Base-by-base conservation (phyloP, 2,797 vertebrate species). In the Hafferia zeledoni region DNA sequence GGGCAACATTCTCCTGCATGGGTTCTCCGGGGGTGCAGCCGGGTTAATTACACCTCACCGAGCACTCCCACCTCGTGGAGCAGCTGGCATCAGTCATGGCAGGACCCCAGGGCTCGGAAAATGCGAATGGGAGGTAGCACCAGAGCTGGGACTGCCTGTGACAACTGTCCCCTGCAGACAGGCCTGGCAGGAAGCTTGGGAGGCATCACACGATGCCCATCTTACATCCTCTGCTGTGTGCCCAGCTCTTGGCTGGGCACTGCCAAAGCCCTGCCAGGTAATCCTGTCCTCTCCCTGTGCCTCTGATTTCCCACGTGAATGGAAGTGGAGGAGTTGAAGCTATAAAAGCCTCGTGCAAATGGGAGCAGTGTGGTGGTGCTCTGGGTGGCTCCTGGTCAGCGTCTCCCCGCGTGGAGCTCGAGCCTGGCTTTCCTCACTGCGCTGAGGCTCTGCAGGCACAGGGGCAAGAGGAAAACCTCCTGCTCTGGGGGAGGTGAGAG, bases 1-100 rank as follows among this genome's bases (percentile, higher is more conserved):
- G 93, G 93, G 94, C 85, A 94, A 95, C 78, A 39, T 69, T 94
- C 96, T 96, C 87, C 93, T 43, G 53, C 83, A 52, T 24, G 71
- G 81, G 47, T 92, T 92, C 92, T 90, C 17, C 0, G 79, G 94
- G 96, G 90, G 1, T 0, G 55, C 87, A 75, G 88, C 90, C 27
- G 33, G 85, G 63, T 94, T 95, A 93, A 93, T 96, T 96, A 93
- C 92, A 94, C 76, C 90, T 77, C 25, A 74, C 49, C 47, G 31
- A 93, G 80, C 90, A 59, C 41, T 92, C 35, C 13, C 96, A 72
- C 79, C 89, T 60, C 6, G 6, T 7, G 5, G 27, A 89, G 89
- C 91, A 79, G 72, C 89, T 92, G 78, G 87, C 75, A 61, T 81
- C 30, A 74, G 52, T 43, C 83, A 5, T 22, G 53, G 19, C 0